Base-by-base conservation (phyloP, 2,888 invertebrate genomes). In the Caenorhabditis parvicauda region DNA sequence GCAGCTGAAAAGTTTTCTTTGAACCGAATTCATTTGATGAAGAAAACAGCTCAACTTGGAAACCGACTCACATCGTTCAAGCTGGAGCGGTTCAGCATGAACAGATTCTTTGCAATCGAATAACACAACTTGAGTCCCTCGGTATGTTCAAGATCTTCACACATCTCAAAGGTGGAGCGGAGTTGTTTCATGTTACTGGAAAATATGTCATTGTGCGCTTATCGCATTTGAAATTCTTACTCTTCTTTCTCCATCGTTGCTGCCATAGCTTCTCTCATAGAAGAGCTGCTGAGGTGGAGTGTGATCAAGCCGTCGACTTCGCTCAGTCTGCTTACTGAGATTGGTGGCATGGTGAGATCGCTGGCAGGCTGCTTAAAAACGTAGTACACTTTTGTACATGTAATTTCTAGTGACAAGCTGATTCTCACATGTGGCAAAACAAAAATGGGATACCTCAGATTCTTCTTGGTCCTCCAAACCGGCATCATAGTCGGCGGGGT, bases 71-170 rank as follows among this genome's bases (percentile, higher is more conserved):
- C 84, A 95, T 96, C 84, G 95, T 94, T 48, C 96, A 86, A 55
- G 91, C 90, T 82, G 37, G 92, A 95, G 84, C 94, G 94, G 84
- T 99, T 99, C 74, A 99, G 87, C 82, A 96, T 87, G 85, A 99
- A 98, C 84, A 98, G 90, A 84, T 92, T 94, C 85, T 95, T 95
- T 82, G 98, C 93, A 82, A 99, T 96, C 83, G 95, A 67, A 57
- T 74, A 74, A 43, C 76, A 86, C 85, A 92, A 82, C 85, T 93
- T 94, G 67, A 99, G 87, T 45, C 93, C 92, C 82, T 92, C 91
- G 69, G 89, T 88, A 82, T 94, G 92, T 82, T 95, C 93, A 70
- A 93, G 86, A 83, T 96, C 95, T 84, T 99, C 98, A 82, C 94
- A 95, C 84, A 92, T 90, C n/a, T n/a, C n/a, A n/a, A n/a, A n/a